Conservation (phyloP, 2,113 vertebrate species). For the Rhinopomastus cyanomelas region DNA sequence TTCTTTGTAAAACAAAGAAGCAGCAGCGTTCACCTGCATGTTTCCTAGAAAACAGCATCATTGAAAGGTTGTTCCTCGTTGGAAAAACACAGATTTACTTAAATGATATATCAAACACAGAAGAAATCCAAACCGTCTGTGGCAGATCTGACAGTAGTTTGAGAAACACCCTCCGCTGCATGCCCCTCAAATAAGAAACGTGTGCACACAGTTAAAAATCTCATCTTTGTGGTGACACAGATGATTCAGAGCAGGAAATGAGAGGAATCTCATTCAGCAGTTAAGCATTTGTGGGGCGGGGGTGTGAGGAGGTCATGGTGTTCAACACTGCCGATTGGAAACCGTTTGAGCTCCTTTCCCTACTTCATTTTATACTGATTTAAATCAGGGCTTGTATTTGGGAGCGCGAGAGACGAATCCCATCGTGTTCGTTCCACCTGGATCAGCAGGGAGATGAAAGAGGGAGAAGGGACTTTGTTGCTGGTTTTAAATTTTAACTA, state of each 20-base stretch:
- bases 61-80: not conserved
- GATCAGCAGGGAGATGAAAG: not conserved
- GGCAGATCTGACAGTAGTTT: conserved; percentile 34
- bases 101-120: conserved; percentile 18
- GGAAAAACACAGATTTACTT: conserved; percentile 17
- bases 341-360: not conserved
- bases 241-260: conserved; percentile 57
- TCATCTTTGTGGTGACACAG: conserved; percentile 64
- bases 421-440: not conserved
- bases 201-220: conserved; percentile 38
- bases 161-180: conserved; percentile 25
- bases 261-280: conserved; percentile 53
- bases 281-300: conserved; percentile 26
- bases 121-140: conserved; percentile 35
- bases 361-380: not conserved
- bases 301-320: conserved; percentile 40
- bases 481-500: not conserved
- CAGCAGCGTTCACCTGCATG: not conserved
- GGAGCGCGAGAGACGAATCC: not conserved
- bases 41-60: conserved; percentile 34
- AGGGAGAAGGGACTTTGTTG: not conserved
- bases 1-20: conserved; percentile 13
- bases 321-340: not conserved
- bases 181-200: conserved; percentile 53
- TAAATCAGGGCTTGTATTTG: not conserved